phyloP scores from a whole-genome alignment of 2,797 vertebrate species.

The Cryptoblepharus egeriae region DNA sequence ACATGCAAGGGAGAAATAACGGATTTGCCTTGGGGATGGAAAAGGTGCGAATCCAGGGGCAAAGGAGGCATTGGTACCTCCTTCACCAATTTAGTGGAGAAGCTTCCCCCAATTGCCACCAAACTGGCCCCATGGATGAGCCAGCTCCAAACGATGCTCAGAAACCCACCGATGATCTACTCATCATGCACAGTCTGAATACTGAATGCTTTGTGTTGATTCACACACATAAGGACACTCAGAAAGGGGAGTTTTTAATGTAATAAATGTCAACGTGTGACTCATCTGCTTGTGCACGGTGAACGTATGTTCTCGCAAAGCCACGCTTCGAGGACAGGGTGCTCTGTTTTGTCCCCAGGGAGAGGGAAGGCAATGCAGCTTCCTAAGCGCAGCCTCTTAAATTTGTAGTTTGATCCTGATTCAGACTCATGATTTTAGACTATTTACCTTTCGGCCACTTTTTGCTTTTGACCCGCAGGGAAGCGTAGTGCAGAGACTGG shows the following conservation, averaged over 20 bases:
- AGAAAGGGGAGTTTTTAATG: not conserved
- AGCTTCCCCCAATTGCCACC: no score
- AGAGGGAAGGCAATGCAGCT: not conserved
- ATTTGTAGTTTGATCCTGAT: not conserved
- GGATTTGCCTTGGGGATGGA: no score
- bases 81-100: no score
- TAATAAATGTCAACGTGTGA: not conserved
- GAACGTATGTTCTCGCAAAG: not conserved
- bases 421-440: not conserved
- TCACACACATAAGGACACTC: not conserved
- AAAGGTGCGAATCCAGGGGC: no score
- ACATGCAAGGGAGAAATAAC: no score
- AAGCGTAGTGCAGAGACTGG: conserved; percentile 90
- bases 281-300: not conserved
- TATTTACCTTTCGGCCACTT: conserved; percentile 89
- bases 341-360: not conserved
- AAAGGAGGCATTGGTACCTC: no score
- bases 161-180: not conserved
- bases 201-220: no score
- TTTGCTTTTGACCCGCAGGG: conserved; percentile 91
- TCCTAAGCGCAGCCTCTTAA: not conserved
- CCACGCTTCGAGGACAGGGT: no score
- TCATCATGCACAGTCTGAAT: not conserved
- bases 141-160: no score
- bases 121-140: no score